Percentiles rank a stretch among this genome's conserved stretches.
These are phyloP conservation scores for Montifringilla adamsi DNA, from an alignment of 2,113 vertebrate genomes.

Conservation along the genomic window DNA sequence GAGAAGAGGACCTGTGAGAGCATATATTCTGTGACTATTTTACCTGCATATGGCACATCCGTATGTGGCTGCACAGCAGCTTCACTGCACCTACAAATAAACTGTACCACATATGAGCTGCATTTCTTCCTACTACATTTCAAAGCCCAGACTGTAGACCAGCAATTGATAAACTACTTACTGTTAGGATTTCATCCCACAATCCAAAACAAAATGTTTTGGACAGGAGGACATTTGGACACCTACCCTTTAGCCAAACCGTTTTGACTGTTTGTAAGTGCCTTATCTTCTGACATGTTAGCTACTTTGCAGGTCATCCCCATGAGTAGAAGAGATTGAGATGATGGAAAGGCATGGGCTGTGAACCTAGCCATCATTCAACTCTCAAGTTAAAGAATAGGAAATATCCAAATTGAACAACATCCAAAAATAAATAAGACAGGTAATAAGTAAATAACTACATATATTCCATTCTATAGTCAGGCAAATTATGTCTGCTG, in stretches of 20 bases:
- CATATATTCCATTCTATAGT: not conserved
- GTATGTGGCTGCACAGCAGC: not conserved
- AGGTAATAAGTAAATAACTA: not conserved
- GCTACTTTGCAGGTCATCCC: not conserved
- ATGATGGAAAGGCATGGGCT: not conserved
- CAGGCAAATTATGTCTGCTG: not conserved
- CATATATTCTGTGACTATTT: not conserved
- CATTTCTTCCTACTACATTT: not conserved
- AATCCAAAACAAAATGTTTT: not conserved
- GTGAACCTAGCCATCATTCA: not conserved
- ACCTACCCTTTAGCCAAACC: not conserved
- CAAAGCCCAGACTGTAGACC: not conserved
- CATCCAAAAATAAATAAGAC: not conserved
- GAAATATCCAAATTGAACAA: constrained; percentile 4
- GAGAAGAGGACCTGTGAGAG: not conserved
- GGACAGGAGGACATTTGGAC: not conserved
- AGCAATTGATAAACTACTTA: not conserved
- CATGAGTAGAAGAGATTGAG: not conserved
- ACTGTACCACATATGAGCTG: not conserved
- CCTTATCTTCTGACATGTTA: not conserved
- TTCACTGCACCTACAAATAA: not conserved
- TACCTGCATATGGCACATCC: not conserved
- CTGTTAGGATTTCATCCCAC: not conserved
- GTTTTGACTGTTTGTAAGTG: not conserved
- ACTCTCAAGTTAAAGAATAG: not conserved